Evolutionary conservation across 2,113 vertebrate genomes (phyloP).

Genomic region (Astur gentilis): DNA sequence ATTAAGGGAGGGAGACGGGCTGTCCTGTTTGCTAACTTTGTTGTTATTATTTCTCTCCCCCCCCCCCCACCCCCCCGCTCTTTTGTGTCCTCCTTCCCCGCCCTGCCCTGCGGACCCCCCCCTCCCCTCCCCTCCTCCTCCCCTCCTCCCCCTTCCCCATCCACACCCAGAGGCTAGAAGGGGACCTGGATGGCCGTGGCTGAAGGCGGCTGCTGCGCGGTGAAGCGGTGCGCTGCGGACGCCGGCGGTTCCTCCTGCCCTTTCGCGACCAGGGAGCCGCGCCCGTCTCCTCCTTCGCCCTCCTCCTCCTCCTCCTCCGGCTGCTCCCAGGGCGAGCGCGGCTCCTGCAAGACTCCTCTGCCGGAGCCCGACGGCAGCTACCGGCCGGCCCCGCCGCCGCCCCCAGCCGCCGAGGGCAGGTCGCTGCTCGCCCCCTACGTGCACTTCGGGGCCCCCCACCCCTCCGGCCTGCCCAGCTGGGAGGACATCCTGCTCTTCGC

Average conservation of each 20-base stretch:
- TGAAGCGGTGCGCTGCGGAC: conserved; percentile 86
- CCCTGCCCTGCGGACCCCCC: no score
- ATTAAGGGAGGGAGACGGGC: no score
- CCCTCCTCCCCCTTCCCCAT: background rate
- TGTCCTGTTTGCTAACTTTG: no score
- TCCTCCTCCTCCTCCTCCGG: conserved; percentile 47
- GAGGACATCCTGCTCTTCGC: conserved; percentile 93
- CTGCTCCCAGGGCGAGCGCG: conserved; percentile 60
- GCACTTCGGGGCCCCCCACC: conserved; percentile 78
- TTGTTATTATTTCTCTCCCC: no score
- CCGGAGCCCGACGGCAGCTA: conserved; percentile 57
- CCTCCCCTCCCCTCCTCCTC: no score
- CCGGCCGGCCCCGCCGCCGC: conserved; percentile 1
- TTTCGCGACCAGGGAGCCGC: conserved; percentile 76
- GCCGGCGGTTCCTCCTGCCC: conserved; percentile 77
- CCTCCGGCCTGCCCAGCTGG: conserved; percentile 71
- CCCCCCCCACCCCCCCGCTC: no score
- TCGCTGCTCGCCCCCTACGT: conserved; percentile 71
- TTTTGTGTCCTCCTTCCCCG: no score
- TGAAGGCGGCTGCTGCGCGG: conserved; percentile 91
- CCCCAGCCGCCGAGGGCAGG: conserved; percentile 38
- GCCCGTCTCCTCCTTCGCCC: conserved; percentile 70
- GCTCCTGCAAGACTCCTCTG: conserved; percentile 52
- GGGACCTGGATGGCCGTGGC: conserved; percentile 94
- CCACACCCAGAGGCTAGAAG: conserved; percentile 53